Base-by-base conservation (phyloP, 2,888 invertebrate species). In the Deilephila elpenor region DNA sequence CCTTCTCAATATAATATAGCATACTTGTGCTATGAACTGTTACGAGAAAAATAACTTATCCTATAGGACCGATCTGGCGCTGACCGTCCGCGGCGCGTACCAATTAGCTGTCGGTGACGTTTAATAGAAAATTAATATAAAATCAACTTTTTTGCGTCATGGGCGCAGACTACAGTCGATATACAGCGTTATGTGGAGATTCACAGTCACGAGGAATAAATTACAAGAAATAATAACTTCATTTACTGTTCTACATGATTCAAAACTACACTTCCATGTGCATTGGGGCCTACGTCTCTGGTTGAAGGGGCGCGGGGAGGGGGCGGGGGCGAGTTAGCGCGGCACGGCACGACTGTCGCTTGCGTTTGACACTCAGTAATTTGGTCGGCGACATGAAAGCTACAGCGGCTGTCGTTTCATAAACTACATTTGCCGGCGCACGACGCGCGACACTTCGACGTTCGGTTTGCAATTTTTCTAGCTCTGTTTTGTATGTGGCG, bases 331-430 rank as follows among this genome's bases (percentile, higher is more conserved):
- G 5, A 17, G 51, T 17, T 8, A 8, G 5, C 51, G 51, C 14
- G 51, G 7, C 14, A 19, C 17, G 19, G 17, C 17, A 19, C 19
- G 56, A 14, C 19, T 56, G 19, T 56, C 56, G 56, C 56, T n/a
- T 56, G 56, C 56, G n/a, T 56, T 56, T 56, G 56, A 56, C 56
- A 56, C 19, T n/a, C 56, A 19, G 56, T 56, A 56, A 56, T 56
- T 56, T 56, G 56, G 56, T 56, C 56, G 19, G n/a, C 56, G 56
- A 56, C 56, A 56, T 56, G 56, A n/a, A n/a, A 19, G n/a, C 56
- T 56, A 56, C 56, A 56, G 17, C 56, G 19, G 56, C 56, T 56
- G 19, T 56, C 56, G 56, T 56, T 56, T n/a, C 56, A 56, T 56
- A 56, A 56, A 56, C 19, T 6, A 56, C 56, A 44, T 44, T 44